Base-by-base conservation (phyloP, 2,113 vertebrate species). In the Platysteira castanea region DNA sequence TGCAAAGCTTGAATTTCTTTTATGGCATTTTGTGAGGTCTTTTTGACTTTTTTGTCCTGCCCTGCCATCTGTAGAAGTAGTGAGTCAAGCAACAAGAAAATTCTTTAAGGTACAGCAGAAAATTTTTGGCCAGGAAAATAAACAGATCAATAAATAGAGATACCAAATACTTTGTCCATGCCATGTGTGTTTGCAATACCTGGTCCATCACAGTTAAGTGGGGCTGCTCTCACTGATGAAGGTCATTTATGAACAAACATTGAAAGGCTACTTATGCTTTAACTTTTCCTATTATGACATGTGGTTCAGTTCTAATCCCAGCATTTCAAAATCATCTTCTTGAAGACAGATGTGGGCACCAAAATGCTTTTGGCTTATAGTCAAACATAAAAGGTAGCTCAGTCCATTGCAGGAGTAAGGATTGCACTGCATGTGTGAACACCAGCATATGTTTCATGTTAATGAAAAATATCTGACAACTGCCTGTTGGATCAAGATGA, bases 1-100 rank as follows among this genome's bases (percentile, higher is more conserved):
- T 79, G n/a, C 39, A 76, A 63, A 39, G 13, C 8, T 75, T 79
- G n/a, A 37, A 23, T 81, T 60, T 77, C 9, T 71, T 74, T 46
- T 52, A 14, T 39, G 21, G 5, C 0, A 0, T 47, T 23, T 28
- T 84, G 28, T 69, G 28, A 20, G 1, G 7, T 33, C 39, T 57
- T 68, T 4, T 44, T 20, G 2, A 4, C 1, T 11, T 23, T 17
- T 12, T 26, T 44, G 9, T 46, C 26, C 16, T 87, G 10, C 7
- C 15, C 4, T 69, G 22, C 6, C 11, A 46, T 70, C 44, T 56
- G 10, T 65, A 84, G 59, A 61, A 59, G 15, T 41, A 35, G 11
- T 46, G 31, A 78, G 37, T 46, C 37, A 59, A 70, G 3, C 7
- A 54, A 46, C 15, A 70, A 21, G 30, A 59, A 83, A 85, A 53